phyloP scores from a whole-genome alignment of 2,113 vertebrate species.

The Corythoichthys intestinalis region DNA sequence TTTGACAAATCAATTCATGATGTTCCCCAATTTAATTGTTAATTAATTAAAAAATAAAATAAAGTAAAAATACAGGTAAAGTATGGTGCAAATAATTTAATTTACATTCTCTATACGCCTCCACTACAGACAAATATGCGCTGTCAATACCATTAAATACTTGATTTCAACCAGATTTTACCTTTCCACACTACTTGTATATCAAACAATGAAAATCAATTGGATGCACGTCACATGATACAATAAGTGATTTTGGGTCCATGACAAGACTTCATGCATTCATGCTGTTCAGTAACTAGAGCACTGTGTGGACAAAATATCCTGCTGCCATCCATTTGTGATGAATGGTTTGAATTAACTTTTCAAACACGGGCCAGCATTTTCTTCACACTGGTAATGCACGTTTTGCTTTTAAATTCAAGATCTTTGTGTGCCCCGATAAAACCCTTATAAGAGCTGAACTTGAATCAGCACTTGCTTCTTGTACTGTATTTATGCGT shows the following conservation, averaged over 20 bases:
- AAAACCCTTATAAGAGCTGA: slow-evolving; percentile 6
- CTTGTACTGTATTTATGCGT: not conserved
- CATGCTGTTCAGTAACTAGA: slow-evolving; percentile 2
- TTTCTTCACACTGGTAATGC: slow-evolving; percentile 8
- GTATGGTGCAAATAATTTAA: not conserved
- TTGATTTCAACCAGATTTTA: not conserved
- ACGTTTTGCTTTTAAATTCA: slow-evolving; percentile 26
- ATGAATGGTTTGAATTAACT: slow-evolving; percentile 29
- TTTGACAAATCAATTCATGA: too few relatives aligned
- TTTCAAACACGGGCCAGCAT: not conserved
- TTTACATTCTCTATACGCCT: not conserved
- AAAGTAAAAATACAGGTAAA: not conserved
- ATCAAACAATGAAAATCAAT: not conserved
- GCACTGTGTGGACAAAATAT: slow-evolving; percentile 7
- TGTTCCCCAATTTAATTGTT: too few relatives aligned
- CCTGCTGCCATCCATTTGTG: slow-evolving; percentile 2
- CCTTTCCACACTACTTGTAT: not conserved
- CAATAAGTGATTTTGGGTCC: not conserved
- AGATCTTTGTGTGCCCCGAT: slow-evolving; percentile 24
- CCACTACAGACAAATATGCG: not conserved
- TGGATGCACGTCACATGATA: not conserved
- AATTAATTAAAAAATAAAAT: too few relatives aligned
- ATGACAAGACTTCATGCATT: slow-evolving; percentile 4
- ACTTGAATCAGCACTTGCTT: not conserved
- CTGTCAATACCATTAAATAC: not conserved